Evolutionary conservation across 2,113 vertebrate genomes (phyloP), one percentile per base, ranked within the genome.

Genomic region (Pollimyrus isidori): DNA sequence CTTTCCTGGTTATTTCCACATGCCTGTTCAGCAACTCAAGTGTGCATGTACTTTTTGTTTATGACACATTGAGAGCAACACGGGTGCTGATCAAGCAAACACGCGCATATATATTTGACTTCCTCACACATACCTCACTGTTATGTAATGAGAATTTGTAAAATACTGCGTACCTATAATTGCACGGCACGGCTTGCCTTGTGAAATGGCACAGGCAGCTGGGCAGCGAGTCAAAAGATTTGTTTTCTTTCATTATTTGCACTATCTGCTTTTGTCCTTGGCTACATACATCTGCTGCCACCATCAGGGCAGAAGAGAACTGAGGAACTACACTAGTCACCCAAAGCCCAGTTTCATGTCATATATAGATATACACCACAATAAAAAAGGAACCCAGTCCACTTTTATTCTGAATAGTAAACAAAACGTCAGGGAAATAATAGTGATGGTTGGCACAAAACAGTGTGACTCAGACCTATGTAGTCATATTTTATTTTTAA

Each of bases 271-370:
- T 35, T 17, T 91, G 50, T 45, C 48, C 89, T 84, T 46, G 89
- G 58, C 30, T 13, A 35, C 88, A 92, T 90, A 89, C 88, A 90
- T 91, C 90, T 93, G 89, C 92, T 93, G 92, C 92, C 91, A 92
- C 92, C 92, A 93, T 56, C 92, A 92, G 90, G 91, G 89, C 91
- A 88, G 30, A 30, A 80, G 85, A 84, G 90, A 91, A 90, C 56
- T 56, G 90, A 17, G 26, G 88, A 42, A 52, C n/a, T 62, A 52
- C 73, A 48, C 3, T n/a, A 52, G 39, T 88, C 53, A 89, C 90
- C 89, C 88, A 86, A 84, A 48, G 62, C n/a, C 50, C 73, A 62
- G 49, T 82, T 87, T 90, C 48, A 88, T 80, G 89, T 49, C 76
- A 58, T 82, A 89, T 73, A 69, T 80, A 80, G 35, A 80, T 80